Evolutionary conservation across 2,113 vertebrate species (phyloP).

Genomic region (Datnioides undecimradiatus): DNA sequence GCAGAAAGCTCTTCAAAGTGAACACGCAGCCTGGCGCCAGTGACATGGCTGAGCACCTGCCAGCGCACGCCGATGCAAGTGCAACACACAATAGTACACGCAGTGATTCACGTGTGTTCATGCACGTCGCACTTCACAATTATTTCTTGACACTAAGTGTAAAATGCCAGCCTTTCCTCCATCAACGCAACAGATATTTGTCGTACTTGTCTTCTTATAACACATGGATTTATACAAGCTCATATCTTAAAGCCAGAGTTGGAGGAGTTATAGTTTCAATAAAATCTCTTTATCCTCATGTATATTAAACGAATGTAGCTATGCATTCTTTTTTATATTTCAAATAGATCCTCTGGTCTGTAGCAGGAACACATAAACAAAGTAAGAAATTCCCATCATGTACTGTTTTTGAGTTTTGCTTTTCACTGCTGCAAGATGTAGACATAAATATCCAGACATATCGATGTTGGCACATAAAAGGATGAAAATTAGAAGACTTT

Average conservation of each 20-base stretch:
- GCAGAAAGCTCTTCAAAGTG: conserved; percentile 77
- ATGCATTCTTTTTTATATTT: background rate
- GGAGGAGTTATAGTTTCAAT: conserved; percentile 4
- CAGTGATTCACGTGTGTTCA: background rate
- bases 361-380: background rate
- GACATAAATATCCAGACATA: background rate
- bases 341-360: background rate
- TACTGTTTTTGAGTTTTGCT: background rate
- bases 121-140: background rate
- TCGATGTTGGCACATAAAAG: background rate
- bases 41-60: conserved; percentile 67
- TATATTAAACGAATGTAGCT: background rate
- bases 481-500: too few species aligned
- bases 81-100: background rate
- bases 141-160: conserved; percentile 26
- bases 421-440: background rate
- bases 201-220: background rate
- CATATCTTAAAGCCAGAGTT: background rate
- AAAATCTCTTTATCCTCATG: background rate
- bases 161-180: conserved; percentile 5
- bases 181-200: conserved; percentile 10
- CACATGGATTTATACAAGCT: conserved; percentile 10
- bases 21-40: conserved; percentile 60
- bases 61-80: conserved; percentile 16
- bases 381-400: too few species aligned